Evolutionary conservation across 2,888 invertebrate species (phyloP), one percentile per base, ranked within the genome.

Genomic region (Drosophila colorata): DNA sequence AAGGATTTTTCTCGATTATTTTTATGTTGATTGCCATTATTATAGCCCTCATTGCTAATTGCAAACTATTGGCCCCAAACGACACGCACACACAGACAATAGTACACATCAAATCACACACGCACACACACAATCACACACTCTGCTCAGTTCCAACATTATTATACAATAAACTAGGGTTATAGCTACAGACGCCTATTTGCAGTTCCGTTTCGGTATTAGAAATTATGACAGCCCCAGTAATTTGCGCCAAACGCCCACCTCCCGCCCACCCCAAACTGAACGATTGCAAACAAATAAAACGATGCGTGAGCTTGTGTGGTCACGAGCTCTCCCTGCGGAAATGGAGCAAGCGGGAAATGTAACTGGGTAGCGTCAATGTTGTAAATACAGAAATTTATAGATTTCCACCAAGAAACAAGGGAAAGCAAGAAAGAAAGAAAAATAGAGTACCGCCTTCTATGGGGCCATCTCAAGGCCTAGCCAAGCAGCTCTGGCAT

Each of bases 21-120:
- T 87, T 87, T 85, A 90, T 90, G 88, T 74, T 88, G 88, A 90
- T 89, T 85, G 80, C 77, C 72, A 57, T 78, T 89, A 90, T 87
- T 88, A 88, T 80, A 56, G 53, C 68, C 23, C 44, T 18, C 35
- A 20, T 20, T 58, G 74, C 81, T 86, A 86, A 86, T 86, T 86
- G 86, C 88, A 80, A 86, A 86, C 86, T 86, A 86, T 86, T 86
- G 88, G 83, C 59, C 76, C 44, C 53, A 28, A 46, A 43, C 43
- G 43, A 31, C 57, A 37, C 44, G 16, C 37, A 20, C 55, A 25
- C 44, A 41, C 47, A 37, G 35, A 28, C 25, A 25, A 7, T 4
- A 52, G 28, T 18, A 53, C 46, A 25, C 44, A 11, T 28, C 25
- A 28, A 28, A 28, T 8, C 53, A 38, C 47, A 28, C 33, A n/a